Evolutionary conservation across 2,113 vertebrate genomes (phyloP), one percentile per base, ranked within the genome.

Genomic region (Dissostichus mawsoni): DNA sequence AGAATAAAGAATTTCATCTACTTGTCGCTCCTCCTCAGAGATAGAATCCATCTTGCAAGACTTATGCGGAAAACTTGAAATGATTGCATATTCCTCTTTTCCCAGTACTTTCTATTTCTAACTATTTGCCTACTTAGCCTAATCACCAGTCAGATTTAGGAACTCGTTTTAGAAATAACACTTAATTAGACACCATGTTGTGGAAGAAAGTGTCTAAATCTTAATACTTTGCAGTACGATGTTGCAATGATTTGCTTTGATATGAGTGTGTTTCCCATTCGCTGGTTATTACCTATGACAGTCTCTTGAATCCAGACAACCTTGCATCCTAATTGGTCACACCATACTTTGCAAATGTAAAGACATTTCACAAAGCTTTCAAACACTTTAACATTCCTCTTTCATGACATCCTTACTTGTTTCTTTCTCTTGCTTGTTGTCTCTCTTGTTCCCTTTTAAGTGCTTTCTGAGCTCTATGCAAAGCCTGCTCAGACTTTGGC

Each of bases 371-470:
- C 66, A 70, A 69, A 56, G 64, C 80, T 52, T 77, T 80, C 59
- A 78, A 61, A 55, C 58, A 58, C 70, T 50, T 81, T 70, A 61
- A 69, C 71, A 8, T 41, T 67, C 14, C 51, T 74, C 66, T 67
- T 72, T 66, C 52, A 69, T 78, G 45, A 75, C 20, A 29, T 70
- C 33, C 61, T 72, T 41, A 48, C 23, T 66, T 62, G 66, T 69
- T 71, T 62, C 18, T 78, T 66, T 67, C 53, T 41, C 71, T 69
- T 48, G 41, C 61, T 70, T 44, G 69, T 81, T 70, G 52, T 76
- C 17, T 69, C 47, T 16, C 52, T 84, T 83, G 82, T 78, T 85
- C 69, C 61, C 63, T 78, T 87, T 78, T 29, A 83, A 66, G 77
- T 67, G 51, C 25, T 7, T 55, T 56, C 75, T 69, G 55, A 53